Evolutionary conservation across 1,140 invertebrate species (phyloP), one percentile per base, ranked within the genome.

Genomic region (Platyscapa corneri): DNA sequence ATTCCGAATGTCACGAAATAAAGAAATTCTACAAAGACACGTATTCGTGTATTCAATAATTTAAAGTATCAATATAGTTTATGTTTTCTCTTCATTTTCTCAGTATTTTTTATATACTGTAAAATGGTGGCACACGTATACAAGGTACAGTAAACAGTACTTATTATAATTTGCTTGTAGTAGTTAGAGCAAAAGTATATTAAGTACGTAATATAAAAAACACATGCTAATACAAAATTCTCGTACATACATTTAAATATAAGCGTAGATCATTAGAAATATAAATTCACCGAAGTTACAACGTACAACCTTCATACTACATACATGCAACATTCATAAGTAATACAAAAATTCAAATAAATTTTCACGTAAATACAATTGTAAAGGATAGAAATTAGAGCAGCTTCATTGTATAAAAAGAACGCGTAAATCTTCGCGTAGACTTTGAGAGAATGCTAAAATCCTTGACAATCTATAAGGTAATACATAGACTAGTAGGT

Each of bases 101-200:
- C 56, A 6, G 23, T 60, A 53, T 60, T 77, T 77, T 76, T 53
- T 56, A 53, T 34, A 53, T 77, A 7, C 39, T 34, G 27, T 1
- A 27, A 76, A 49, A 76, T 46, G 3, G 60, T 18, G 7, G 16
- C 39, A 30, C 56, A 32, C 16, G n/a, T n/a, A 56, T 18, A 30
- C 16, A 12, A 82, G 81, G 67, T 82, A 75, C 23, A 30, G 81
- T 82, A 82, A 82, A 75, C n/a, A 60, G 65, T 70, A 72, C 32
- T 60, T 82, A 56, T 37, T 74, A 82, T 46, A 1, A 42, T 82
- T 82, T 82, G 42, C 46, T 32, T 82, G 64, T 37, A 67, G 39
- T 70, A 67, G 39, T 70, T 81, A 70, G 18, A 49, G 14, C n/a
- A 46, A 67, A 46, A 27, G 27, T 46, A 18, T 32, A 46, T 46